phyloP scores from a whole-genome alignment of 2,888 invertebrate genomes.

The Chydorus sphaericus region DNA sequence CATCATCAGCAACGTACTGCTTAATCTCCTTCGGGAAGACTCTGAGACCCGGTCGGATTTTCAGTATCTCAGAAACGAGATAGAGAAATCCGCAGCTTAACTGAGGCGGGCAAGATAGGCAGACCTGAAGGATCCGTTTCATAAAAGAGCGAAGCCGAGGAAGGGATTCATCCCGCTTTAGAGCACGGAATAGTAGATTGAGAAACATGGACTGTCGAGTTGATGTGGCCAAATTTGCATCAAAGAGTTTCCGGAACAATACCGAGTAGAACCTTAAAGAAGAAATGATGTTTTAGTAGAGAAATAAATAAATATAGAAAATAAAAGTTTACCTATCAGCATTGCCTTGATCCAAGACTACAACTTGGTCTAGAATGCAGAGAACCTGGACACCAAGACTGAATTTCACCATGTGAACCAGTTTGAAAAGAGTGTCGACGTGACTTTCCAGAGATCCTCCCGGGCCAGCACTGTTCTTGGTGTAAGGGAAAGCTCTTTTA shows the following conservation, averaged over 20 bases:
- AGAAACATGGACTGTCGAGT: conserved; percentile 59
- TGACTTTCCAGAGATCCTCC: conserved; percentile 40
- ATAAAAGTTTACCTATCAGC: conserved; percentile 44
- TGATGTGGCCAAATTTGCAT: conserved; percentile 51
- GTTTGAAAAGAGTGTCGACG: conserved; percentile 58
- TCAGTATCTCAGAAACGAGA: conserved; percentile 53
- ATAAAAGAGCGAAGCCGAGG: conserved; percentile 64
- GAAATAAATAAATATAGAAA: conserved; percentile 6
- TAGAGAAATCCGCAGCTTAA: conserved; percentile 71
- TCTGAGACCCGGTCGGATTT: conserved; percentile 19
- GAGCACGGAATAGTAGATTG: conserved; percentile 70
- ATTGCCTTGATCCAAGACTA: conserved; percentile 34
- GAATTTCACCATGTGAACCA: conserved; percentile 65
- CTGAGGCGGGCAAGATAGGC: conserved; percentile 47
- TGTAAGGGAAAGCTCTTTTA: conserved; percentile 69
- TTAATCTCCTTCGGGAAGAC: conserved; percentile 5
- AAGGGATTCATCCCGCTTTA: conserved; percentile 58
- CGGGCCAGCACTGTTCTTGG: conserved; percentile 36
- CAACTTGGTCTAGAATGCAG: conserved; percentile 46
- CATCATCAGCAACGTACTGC: conserved; percentile 22
- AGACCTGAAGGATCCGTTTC: conserved; percentile 61
- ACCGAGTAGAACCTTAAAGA: conserved; percentile 60
- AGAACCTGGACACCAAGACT: conserved; percentile 44
- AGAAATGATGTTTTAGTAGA: background rate
- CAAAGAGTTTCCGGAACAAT: conserved; percentile 71